Conservation (phyloP, 2,888 invertebrate genomes). For the Chrysodeixis includens region DNA sequence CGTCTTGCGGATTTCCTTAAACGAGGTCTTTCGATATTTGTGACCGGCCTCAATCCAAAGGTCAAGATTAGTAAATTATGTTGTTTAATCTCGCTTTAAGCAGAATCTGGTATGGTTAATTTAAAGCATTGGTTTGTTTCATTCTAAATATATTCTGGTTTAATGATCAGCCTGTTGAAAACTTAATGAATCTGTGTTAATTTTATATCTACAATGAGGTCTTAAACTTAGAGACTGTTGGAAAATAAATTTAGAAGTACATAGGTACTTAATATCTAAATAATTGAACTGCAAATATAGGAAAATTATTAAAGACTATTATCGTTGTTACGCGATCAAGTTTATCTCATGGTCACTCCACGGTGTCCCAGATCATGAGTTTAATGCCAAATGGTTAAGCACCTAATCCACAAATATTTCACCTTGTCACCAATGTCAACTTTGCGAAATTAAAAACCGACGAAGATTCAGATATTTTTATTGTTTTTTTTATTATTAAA, state of each 20-base stretch:
- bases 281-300: too few relatives aligned
- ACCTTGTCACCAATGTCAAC: constrained; percentile 43
- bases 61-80: not conserved
- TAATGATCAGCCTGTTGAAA: too few relatives aligned
- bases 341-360: too few relatives aligned
- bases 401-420: constrained; percentile 46
- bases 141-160: too few relatives aligned
- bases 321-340: too few relatives aligned
- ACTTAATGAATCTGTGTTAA: too few relatives aligned
- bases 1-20: not conserved
- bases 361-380: constrained; percentile 11
- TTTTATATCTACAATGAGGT: too few relatives aligned
- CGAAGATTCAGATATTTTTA: not conserved
- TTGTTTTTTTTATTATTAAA: not conserved
- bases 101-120: not conserved
- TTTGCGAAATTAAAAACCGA: constrained; percentile 20
- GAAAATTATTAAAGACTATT: too few relatives aligned
- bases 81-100: not conserved
- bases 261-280: too few relatives aligned
- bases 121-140: too few relatives aligned
- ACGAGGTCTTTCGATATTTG: not conserved
- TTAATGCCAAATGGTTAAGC: constrained; percentile 36
- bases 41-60: not conserved
- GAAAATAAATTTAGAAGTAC: too few relatives aligned
- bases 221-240: too few relatives aligned